Evolutionary conservation across 2,888 invertebrate genomes (phyloP).

Genomic region (Polietes domitor): DNA sequence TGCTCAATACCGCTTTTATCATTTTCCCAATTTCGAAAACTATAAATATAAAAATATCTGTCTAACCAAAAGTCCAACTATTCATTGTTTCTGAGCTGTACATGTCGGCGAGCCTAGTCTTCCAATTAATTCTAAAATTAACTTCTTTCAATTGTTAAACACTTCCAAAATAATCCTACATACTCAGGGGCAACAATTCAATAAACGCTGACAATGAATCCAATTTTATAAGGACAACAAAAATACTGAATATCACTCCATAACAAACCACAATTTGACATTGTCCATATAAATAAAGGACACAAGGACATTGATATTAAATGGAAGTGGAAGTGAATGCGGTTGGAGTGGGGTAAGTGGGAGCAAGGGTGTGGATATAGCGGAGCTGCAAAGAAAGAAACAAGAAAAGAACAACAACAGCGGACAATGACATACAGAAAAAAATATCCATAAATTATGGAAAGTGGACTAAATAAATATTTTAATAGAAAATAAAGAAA

Average conservation of each 20-base stretch:
- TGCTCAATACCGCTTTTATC: too few species aligned
- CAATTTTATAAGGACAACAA: background rate
- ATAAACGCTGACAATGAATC: slow-evolving; percentile 41
- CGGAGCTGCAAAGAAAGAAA: background rate
- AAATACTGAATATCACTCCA: background rate
- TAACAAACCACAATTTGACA: slow-evolving; percentile 49
- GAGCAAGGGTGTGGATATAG: background rate
- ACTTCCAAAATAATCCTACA: too few species aligned
- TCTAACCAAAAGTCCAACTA: too few species aligned
- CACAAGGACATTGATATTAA: slow-evolving; percentile 61
- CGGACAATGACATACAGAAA: slow-evolving; percentile 43
- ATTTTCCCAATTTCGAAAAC: too few species aligned
- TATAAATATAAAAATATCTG: too few species aligned
- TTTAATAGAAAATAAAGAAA: slow-evolving; percentile 46
- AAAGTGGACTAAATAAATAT: slow-evolving; percentile 65
- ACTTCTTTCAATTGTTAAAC: too few species aligned
- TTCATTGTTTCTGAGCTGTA: too few species aligned
- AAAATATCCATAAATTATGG: slow-evolving; percentile 59
- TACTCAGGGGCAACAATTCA: background rate
- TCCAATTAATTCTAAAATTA: too few species aligned
- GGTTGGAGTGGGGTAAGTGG: too few species aligned
- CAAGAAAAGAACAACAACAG: slow-evolving; percentile 18
- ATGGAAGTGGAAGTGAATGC: background rate
- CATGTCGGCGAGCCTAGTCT: too few species aligned
- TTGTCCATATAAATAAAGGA: slow-evolving; percentile 44